Base-by-base conservation (phyloP, 1,140 invertebrate genomes). In the Eueides isabella region DNA sequence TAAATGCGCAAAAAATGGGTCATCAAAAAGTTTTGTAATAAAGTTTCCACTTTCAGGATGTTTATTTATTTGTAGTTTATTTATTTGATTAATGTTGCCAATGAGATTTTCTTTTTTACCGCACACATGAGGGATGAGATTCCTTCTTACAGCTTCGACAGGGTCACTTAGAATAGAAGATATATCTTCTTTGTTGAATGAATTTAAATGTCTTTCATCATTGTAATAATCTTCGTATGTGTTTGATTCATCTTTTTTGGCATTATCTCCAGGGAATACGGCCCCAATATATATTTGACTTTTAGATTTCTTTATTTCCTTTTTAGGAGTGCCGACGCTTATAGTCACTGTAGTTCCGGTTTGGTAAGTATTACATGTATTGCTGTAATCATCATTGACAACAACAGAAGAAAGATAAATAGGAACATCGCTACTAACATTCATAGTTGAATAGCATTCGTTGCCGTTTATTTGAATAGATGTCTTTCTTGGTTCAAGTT, bases 381-480 rank as follows among this genome's bases (percentile, higher is more conserved):
- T 93, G 29, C 85, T 87, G 72, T 71, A 90, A 70, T 90, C 88
- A 86, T 95, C 94, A 79, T 94, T 95, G 29, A 96, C 95, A 35
- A 95, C 95, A 41, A 96, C 95, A 2, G 95, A 96, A 19, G 95
- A 96, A 75, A 96, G 95, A 86, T 96, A 96, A 41, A 95, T 89
- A 12, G 95, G 94, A 14, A 94, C 94, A 71, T 95, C 92, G 71
- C 94, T 95, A 35, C 93, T 94, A 0, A 95, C 94, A 80, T 95
- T 95, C 84, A 95, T 94, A 4, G 94, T 95, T 30, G 95, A 95
- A 83, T 95, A 95, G 88, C 95, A 96, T 86, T 96, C 94, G 78
- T 96, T 96, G 5, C 96, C 95, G 80, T 95, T 97, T 71, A 97
- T 97, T 86, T 96, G 89, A 76, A 97, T 97, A 6, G 96, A 97